Evolutionary conservation across 2,888 invertebrate species (phyloP), one percentile per base, ranked within the genome.

Genomic region (Enoplolaimus lenunculus): DNA sequence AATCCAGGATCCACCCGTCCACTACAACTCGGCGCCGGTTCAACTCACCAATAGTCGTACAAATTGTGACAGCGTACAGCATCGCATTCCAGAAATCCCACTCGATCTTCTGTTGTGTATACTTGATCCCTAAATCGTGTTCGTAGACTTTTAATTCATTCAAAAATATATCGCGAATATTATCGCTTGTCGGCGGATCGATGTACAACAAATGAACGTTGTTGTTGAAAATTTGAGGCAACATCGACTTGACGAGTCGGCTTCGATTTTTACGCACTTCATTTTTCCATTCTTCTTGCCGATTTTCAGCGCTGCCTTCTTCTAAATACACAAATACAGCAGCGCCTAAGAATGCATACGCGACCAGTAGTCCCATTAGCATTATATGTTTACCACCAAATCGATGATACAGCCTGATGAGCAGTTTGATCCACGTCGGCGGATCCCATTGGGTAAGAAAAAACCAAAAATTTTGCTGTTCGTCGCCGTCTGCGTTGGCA

Each of bases 1-100:
- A n/a, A n/a, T n/a, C n/a, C n/a, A n/a, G n/a, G n/a, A n/a, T n/a
- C n/a, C n/a, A n/a, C n/a, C n/a, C n/a, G n/a, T n/a, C n/a, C n/a
- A n/a, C n/a, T n/a, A n/a, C n/a, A n/a, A n/a, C n/a, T n/a, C n/a
- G n/a, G n/a, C n/a, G n/a, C n/a, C n/a, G n/a, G n/a, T n/a, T n/a
- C n/a, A 70, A 70, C 34, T 77, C 75, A 29, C 78, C 78, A 30
- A 78, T 78, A 0, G 78, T 78, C 1, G 78, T 78, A 70, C 76
- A 78, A 28, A 78, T 74, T 1, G 76, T 79, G 75, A 45, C 64
- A 13, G 78, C 77, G 71, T 79, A 78, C 1, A 78, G 73, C 78
- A 79, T 77, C 21, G 78, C 78, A 66, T 76, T 77, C 78, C 77
- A 78, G 67, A 77, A 78, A 71, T 78, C 77, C 78, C 78, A 78